Evolutionary conservation across 2,797 vertebrate genomes (phyloP), one percentile per base, ranked within the genome.

Genomic region (Syndactyla subalaris): DNA sequence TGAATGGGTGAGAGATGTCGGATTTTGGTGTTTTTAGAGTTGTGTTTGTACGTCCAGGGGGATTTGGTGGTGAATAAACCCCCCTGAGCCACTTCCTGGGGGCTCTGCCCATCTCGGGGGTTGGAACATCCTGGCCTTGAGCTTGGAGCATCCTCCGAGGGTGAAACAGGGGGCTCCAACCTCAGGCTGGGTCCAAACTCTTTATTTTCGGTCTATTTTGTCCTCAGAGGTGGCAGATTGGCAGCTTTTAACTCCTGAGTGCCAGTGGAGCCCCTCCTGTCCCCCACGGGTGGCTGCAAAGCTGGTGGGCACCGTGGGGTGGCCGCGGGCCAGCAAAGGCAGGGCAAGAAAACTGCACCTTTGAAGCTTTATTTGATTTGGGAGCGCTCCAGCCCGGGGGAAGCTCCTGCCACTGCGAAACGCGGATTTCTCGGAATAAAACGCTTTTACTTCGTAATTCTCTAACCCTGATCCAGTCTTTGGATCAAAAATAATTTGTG

Each of bases 131-230:
- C 38, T 6, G 24, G n/a, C 24, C 24, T 41, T 12, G 17, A 45
- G 21, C 43, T n/a, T 3, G n/a, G 46, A 57, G n/a, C 59, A 62
- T 51, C 61, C 26, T 27, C 23, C 11, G 36, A 5, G 30, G 8
- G 27, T 14, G 29, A 52, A 88, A 32, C 30, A 10, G 1, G 9
- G 32, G 21, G 2, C 9, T 5, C 36, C 63, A 5, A n/a, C 43
- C 65, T 9, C 38, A 4, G 9, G 7, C 15, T 55, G 2, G 11
- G 19, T 14, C 63, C 39, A 1, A 1, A 1, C 7, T 38, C 49
- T 54, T 18, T 1, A 10, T 16, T 36, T 63, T 6, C 8, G 2
- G 5, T 14, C 43, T 29, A 12, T 34, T 74, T 65, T 22, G 5
- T 24, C 6, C 9, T 23, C 26, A 36, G 4, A n/a, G 14, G 21